phyloP scores from a whole-genome alignment of 2,888 invertebrate species.

The Cantharis lateralis region DNA sequence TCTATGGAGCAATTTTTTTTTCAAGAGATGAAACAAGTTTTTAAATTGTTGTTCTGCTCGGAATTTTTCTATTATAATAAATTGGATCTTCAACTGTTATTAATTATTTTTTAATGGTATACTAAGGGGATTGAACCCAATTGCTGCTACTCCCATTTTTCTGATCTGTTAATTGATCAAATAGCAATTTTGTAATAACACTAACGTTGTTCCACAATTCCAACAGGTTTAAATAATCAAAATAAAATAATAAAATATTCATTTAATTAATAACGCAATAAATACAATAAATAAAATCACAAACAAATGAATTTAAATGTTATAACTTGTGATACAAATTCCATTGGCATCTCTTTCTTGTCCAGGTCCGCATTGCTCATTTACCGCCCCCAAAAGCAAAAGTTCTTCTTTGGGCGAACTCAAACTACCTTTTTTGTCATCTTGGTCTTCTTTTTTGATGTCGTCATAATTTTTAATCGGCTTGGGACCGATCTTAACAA shows the following conservation, averaged over 20 bases:
- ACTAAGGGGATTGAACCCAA: background rate
- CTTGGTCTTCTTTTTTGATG: background rate
- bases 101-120: background rate
- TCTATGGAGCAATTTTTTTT: background rate
- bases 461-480: background rate
- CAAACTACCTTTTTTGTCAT: background rate
- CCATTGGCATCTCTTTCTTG: conserved; percentile 71
- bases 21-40: background rate
- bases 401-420: conserved; percentile 48
- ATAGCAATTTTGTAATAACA: background rate
- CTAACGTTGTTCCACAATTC: background rate
- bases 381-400: conserved; percentile 66
- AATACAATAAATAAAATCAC: conserved; percentile 19
- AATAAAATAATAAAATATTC: background rate
- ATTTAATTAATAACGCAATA: background rate
- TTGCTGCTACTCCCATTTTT: background rate
- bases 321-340: conserved; percentile 55
- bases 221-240: background rate
- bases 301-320: background rate
- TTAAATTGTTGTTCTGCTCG: background rate
- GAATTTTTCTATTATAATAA: background rate
- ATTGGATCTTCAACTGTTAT: background rate
- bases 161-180: background rate
- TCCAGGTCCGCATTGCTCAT: conserved; percentile 77
- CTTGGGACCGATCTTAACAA: background rate